phyloP scores from a whole-genome alignment of 2,888 invertebrate genomes.

The Netelia fuscicornis region DNA sequence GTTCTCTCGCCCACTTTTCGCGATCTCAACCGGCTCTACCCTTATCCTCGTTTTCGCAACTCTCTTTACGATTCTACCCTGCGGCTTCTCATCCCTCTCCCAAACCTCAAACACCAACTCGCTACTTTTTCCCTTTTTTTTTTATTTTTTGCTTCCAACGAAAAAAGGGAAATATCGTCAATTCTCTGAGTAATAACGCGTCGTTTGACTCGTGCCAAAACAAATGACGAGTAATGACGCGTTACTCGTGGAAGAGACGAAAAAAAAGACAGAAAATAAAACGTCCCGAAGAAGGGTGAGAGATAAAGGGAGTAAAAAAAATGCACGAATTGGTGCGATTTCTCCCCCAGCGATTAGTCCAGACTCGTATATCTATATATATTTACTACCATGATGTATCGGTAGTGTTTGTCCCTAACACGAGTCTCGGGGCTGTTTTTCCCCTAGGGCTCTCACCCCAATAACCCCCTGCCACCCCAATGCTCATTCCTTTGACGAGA shows the following conservation, averaged over 20 bases:
- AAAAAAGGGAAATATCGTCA: not conserved
- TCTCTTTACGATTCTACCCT: conserved; percentile 5
- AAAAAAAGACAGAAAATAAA: not conserved
- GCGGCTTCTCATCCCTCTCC: not conserved
- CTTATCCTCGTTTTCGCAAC: not conserved
- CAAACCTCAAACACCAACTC: not conserved
- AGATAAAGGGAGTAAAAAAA: conserved; percentile 8
- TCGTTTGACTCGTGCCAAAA: conserved; percentile 12
- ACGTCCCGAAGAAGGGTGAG: not conserved
- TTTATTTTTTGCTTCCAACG: not conserved
- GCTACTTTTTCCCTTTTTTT: conserved; percentile 12
- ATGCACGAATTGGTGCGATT: conserved; percentile 26
- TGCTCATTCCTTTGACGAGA: conserved; percentile 59
- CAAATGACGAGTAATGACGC: conserved; percentile 50
- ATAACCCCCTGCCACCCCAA: not conserved
- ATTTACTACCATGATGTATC: not conserved
- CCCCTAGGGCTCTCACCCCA: conserved; percentile 6
- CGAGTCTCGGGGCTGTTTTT: conserved; percentile 17
- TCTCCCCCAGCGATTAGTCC: conserved; percentile 54
- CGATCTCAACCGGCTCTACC: not conserved
- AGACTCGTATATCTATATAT: not conserved
- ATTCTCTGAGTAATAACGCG: conserved; percentile 40
- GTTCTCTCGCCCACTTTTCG: not conserved
- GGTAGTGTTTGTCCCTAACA: not conserved
- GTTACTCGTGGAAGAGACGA: not conserved